Evolutionary conservation across 2,888 invertebrate species (phyloP), one percentile per base, ranked within the genome.

Genomic region (Caenorhabditis imperialis): DNA sequence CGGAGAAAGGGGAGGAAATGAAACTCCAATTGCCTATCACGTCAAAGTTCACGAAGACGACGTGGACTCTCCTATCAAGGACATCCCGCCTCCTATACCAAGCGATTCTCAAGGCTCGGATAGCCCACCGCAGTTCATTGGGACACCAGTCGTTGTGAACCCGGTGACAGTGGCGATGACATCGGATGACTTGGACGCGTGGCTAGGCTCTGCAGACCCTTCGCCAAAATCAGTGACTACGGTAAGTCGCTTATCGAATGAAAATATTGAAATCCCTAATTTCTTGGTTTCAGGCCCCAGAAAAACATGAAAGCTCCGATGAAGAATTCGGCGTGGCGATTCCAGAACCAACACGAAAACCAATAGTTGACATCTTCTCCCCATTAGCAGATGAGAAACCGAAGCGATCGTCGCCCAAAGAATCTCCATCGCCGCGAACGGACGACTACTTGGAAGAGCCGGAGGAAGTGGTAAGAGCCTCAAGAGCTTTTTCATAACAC

Each of bases 131-230:
- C 12, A 27, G 6, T 30, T 47, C 2, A 23, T 42, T 20, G 42
- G 25, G 1, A 48, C 48, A 6, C 47, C 45, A 22, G 25, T 30
- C 7, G 42, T 23, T 33, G 30, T 12, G 12, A 53, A 40, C 20
- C 18, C 20, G 0, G 33, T 58, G 14, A 38, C 45, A 10, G 25
- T 71, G 0, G 53, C 67, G 1, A 57, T 75, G 57, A 60, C 58
- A 0, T 48, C 76, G 6, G 69, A 48, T 30, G 76, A 77, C 38
- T 33, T 77, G 50, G 73, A 77, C 40, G 72, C 67, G 0, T 77
- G 76, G 76, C 47, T 77, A 0, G 76, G 72, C 1, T 50, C 51
- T 10, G 53, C 63, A n/a, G 65, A 70, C 33, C 50, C 37, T 14
- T 74, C 63, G 8, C 63, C 63, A 7, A 63, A 57, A 38, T 58